Percentiles rank a stretch among this genome's conserved stretches.
Conservation (phyloP, 2,797 vertebrate species). For the Sylvilagus floridanus region DNA sequence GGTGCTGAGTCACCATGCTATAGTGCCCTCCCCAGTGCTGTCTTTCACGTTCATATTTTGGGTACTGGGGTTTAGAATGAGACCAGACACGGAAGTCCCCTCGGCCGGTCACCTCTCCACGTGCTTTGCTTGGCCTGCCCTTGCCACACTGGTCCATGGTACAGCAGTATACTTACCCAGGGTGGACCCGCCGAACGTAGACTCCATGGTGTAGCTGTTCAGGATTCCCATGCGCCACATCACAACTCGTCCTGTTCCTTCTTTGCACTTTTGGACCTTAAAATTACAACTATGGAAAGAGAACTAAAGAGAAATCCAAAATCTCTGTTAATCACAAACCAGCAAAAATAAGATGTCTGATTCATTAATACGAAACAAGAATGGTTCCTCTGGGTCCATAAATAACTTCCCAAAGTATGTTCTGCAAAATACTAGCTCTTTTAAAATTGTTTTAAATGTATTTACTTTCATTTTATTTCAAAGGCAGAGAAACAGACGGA, state of each 20-base stretch:
- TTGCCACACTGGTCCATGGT: not conserved
- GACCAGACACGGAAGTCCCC: not conserved
- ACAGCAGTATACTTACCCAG: constrained; percentile 88
- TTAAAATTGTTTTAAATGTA: too few species aligned
- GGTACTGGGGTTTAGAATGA: not conserved
- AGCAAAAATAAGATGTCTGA: not conserved
- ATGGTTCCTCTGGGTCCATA: not conserved
- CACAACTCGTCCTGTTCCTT: constrained; percentile 93
- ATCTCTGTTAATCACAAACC: constrained; percentile 25
- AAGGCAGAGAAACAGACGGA: too few species aligned
- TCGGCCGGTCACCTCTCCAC: not conserved
- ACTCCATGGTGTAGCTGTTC: constrained; percentile 98
- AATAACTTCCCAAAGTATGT: not conserved
- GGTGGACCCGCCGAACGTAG: constrained; percentile 94
- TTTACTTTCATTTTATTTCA: too few species aligned
- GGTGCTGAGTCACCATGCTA: not conserved
- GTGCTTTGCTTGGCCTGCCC: not conserved
- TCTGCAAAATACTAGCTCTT: not conserved
- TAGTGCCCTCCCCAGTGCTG: not conserved
- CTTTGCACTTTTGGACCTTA: constrained; percentile 95
- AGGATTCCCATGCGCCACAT: constrained; percentile 96
- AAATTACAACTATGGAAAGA: constrained; percentile 96
- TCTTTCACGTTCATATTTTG: not conserved
- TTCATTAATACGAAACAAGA: not conserved
- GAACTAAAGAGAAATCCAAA: constrained; percentile 88